phyloP scores from a whole-genome alignment of 2,113 vertebrate genomes.

The Alaudala cheleensis region DNA sequence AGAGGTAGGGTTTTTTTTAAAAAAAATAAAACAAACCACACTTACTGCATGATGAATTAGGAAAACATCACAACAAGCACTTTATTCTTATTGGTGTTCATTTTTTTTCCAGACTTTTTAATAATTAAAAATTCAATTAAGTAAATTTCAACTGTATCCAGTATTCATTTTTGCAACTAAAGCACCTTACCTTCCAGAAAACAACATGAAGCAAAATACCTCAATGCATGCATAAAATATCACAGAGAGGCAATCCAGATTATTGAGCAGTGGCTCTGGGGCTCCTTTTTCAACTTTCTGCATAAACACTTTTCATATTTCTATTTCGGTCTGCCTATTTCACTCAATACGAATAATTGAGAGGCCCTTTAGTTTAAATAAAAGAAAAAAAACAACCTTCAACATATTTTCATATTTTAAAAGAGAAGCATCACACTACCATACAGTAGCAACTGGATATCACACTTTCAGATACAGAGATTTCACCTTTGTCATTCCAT shows the following conservation, averaged over 20 bases:
- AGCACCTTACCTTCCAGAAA: background rate
- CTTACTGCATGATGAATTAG: background rate
- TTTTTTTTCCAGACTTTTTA: background rate
- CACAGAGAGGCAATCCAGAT: background rate
- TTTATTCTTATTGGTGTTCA: background rate
- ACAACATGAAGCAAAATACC: background rate
- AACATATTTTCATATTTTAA: background rate
- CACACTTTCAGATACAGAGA: background rate
- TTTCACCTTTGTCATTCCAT: background rate
- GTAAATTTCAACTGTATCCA: background rate
- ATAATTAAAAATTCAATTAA: background rate
- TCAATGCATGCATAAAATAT: background rate
- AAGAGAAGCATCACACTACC: background rate
- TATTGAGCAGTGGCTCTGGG: background rate
- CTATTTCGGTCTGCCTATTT: background rate
- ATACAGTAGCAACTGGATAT: background rate
- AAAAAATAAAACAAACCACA: background rate
- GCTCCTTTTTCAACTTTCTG: background rate
- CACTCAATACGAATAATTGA: background rate
- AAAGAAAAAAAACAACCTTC: background rate
- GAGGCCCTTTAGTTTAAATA: background rate
- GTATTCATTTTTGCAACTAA: background rate
- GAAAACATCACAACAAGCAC: background rate
- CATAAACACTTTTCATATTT: background rate
- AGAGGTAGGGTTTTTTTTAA: background rate